Base-by-base conservation (phyloP, 2,888 invertebrate genomes). In the Lutraria lutraria region DNA sequence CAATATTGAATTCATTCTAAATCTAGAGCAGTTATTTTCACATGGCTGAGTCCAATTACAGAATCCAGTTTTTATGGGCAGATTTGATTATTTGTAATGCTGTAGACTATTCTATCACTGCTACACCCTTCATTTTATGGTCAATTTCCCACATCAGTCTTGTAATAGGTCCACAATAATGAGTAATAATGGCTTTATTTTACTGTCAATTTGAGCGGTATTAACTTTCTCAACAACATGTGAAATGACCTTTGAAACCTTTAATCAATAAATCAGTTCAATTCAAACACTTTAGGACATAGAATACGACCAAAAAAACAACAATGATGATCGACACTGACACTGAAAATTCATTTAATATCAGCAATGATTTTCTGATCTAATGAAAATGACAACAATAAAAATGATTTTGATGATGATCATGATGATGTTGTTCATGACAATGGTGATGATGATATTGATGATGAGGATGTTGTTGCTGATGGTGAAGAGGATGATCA, bases 121-220 rank as follows among this genome's bases (percentile, higher is more conserved):
- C 34, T 31, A 76, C 76, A 85, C 25, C 21, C 54, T 54, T 54
- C 25, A 63, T 85, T 85, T 85, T 85, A 85, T 85, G 76, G 79
- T 79, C 85, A 12, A 85, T 85, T 85, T 85, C 85, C 54, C 52
- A 85, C 43, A 76, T 85, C 25, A 29, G 21, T 29, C 15, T 79
- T 52, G 54, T 52, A 15, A 54, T 54, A 56, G 16, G 54, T 25
- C 31, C 54, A 72, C 21, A 54, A 54, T 85, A 79, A 85, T 79
- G 79, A 79, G 29, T 68, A 31, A 31, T 52, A 52, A 72, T 83
- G 25, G 43, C 34, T 72, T 82, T 72, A 72, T 29, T 85, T 79
- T 68, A 68, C 31, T 10, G 31, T 25, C 83, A 52, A 2, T 31
- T n/a, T 15, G 2, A 34, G 76, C 31, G 16, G 72, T 34, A 34